These are phyloP conservation scores for Centropristis striata DNA, from an alignment of 2,113 vertebrate genomes.

Conservation along the genomic window DNA sequence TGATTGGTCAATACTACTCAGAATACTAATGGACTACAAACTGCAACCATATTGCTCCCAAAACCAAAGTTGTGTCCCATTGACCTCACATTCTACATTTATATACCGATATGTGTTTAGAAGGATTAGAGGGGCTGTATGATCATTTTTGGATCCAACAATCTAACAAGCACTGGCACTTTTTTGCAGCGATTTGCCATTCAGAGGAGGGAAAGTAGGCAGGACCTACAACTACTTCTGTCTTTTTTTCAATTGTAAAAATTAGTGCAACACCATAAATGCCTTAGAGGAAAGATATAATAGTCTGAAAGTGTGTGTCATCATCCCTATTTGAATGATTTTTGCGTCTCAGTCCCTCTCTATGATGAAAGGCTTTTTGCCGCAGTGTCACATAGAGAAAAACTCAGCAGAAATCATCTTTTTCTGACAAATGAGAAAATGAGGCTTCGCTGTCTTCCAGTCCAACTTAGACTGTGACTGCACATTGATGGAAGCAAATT, in stretches of 20 bases:
- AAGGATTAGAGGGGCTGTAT: too few species aligned
- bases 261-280: not conserved
- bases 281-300: not conserved
- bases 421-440: conserved; percentile 23
- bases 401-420: conserved; percentile 9
- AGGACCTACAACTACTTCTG: not conserved
- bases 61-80: too few species aligned
- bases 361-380: not conserved
- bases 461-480: conserved; percentile 1
- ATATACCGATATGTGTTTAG: too few species aligned
- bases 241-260: not conserved
- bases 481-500: conserved; percentile 36
- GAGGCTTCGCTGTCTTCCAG: conserved; percentile 6
- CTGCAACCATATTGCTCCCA: too few species aligned
- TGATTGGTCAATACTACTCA: too few species aligned
- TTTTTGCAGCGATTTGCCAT: not conserved
- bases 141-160: not conserved
- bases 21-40: too few species aligned
- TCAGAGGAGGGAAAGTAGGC: not conserved
- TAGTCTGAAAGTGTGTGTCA: not conserved
- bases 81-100: too few species aligned
- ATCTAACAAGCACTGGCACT: not conserved
- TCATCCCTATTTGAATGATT: not conserved
- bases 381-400: conserved; percentile 1
- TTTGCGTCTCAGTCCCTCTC: not conserved